phyloP scores from a whole-genome alignment of 2,888 invertebrate genomes.

The Flexamia atlantica region DNA sequence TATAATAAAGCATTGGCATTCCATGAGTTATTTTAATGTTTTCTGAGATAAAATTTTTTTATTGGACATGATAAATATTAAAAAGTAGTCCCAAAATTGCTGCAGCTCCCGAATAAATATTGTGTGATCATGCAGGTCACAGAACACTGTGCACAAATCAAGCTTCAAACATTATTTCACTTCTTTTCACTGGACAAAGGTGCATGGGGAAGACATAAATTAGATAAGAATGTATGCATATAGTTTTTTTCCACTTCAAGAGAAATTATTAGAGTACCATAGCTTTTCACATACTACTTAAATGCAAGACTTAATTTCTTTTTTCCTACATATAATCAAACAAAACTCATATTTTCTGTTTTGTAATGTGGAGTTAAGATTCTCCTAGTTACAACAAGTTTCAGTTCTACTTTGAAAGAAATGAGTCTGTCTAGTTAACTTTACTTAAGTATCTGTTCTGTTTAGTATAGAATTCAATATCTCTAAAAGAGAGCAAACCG shows the following conservation, averaged over 20 bases:
- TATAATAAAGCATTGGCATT: no score
- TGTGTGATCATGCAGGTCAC: conserved; percentile 47
- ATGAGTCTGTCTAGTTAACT: no score
- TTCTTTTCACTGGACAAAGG: conserved; percentile 34
- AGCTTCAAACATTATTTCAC: conserved; percentile 12
- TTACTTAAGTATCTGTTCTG: no score
- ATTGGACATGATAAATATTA: background rate
- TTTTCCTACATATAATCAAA: no score
- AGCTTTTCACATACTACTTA: no score
- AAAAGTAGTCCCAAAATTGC: background rate
- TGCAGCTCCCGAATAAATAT: conserved; percentile 1
- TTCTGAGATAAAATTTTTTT: background rate
- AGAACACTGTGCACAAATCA: conserved; percentile 43
- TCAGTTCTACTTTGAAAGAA: no score
- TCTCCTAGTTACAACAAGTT: no score
- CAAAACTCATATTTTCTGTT: no score
- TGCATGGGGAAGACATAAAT: conserved; percentile 35
- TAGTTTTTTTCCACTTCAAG: conserved; percentile 16
- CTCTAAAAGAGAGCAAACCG: no score
- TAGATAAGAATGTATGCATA: conserved; percentile 18
- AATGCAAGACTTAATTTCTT: no score
- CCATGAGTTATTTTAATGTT: background rate
- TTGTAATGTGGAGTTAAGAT: no score
- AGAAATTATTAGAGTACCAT: background rate
- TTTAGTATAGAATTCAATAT: no score